These are phyloP conservation scores for Paelopatides confundens DNA, from an alignment of 53 echinoderm and acorn worm genomes.

Conservation along the genomic window DNA sequence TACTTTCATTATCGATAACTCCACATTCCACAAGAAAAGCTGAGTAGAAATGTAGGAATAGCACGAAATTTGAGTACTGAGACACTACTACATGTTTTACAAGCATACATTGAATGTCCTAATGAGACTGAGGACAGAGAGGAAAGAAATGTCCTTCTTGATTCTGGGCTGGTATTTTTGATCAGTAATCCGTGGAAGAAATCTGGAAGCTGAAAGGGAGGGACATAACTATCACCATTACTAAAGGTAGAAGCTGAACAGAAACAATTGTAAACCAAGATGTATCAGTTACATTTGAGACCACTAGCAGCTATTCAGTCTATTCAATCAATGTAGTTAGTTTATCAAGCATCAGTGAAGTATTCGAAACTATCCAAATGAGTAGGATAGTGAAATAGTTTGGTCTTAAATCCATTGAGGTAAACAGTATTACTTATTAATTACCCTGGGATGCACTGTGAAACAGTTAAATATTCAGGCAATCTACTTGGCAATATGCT, in stretches of 20 bases:
- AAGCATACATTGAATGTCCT: constrained; percentile 56
- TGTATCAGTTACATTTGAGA: constrained; percentile 24
- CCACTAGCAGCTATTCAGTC: not conserved
- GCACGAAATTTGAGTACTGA: constrained; percentile 26
- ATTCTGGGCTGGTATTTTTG: constrained; percentile 59
- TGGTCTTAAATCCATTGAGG: not conserved
- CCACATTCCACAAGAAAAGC: constrained; percentile 17
- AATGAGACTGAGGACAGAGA: constrained; percentile 12
- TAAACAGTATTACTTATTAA: too few species aligned
- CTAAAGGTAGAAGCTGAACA: constrained; percentile 62
- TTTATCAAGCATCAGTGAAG: constrained; percentile 57
- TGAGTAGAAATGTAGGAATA: not conserved
- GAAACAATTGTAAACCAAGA: constrained; percentile 53
- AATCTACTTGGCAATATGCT: too few species aligned
- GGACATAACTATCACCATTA: constrained; percentile 36
- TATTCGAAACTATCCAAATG: constrained; percentile 15
- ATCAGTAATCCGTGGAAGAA: constrained; percentile 57
- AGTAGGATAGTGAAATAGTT: not conserved
- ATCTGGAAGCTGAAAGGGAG: constrained; percentile 45
- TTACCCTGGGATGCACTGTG: too few species aligned
- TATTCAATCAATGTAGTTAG: constrained; percentile 45
- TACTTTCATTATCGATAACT: constrained; percentile 61
- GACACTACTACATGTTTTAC: constrained; percentile 59
- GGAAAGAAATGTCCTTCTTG: constrained; percentile 28
- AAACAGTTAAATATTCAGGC: too few species aligned